phyloP scores from a whole-genome alignment of 2,888 invertebrate species.

The Mesorhabditis belari region DNA sequence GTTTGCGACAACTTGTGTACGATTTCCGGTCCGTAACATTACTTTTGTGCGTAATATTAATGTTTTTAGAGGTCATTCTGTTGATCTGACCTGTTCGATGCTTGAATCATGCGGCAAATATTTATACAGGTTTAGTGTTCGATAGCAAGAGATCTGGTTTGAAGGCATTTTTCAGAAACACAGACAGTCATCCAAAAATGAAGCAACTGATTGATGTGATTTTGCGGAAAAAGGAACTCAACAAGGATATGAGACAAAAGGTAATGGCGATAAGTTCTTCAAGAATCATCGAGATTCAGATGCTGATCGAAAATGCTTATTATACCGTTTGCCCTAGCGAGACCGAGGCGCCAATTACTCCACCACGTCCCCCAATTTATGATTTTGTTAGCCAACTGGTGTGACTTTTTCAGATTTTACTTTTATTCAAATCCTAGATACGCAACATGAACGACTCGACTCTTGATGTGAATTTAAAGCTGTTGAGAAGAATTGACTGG shows the following conservation, averaged over 20 bases:
- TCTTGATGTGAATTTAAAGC: constrained; percentile 14
- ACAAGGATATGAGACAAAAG: constrained; percentile 43
- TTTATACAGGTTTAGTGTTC: constrained; percentile 19
- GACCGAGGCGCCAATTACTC: constrained; percentile 16
- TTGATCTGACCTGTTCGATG: constrained; percentile 45
- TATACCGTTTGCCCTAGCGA: constrained; percentile 46
- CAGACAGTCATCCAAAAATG: constrained; percentile 49
- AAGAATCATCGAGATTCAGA: constrained; percentile 18
- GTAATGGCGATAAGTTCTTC: constrained; percentile 10
- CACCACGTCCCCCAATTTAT: constrained; percentile 29
- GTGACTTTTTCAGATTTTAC: background rate
- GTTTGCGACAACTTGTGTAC: constrained; percentile 42
- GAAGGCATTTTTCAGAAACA: constrained; percentile 11
- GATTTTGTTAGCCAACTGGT: constrained; percentile 24
- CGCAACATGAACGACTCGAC: constrained; percentile 16
- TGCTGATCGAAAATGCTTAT: constrained; percentile 49
- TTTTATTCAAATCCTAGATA: constrained; percentile 2
- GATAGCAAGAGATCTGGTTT: no score
- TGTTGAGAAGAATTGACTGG: constrained; percentile 43
- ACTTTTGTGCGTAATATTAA: background rate
- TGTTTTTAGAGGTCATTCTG: constrained; percentile 22
- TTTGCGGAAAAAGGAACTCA: constrained; percentile 28
- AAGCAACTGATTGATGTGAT: constrained; percentile 45
- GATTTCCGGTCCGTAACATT: constrained; percentile 40
- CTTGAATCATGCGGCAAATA: constrained; percentile 41